Percentiles rank a stretch among this genome's conserved stretches.
phyloP scores from a whole-genome alignment of 1,140 invertebrate genomes.

The Lerema accius region DNA sequence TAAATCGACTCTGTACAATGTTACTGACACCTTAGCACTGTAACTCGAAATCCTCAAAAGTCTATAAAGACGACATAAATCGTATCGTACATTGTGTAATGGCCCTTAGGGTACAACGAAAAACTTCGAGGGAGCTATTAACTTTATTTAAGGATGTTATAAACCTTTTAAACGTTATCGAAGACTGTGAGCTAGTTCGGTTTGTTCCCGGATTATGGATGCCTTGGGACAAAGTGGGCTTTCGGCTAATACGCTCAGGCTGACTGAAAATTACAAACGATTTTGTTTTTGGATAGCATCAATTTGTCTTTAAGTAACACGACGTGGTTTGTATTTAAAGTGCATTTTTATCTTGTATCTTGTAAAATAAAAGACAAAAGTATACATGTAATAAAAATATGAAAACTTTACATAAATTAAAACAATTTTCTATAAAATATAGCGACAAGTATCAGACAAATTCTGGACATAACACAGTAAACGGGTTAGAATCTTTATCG shows the following conservation, averaged over 20 bases:
- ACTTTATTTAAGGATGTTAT: constrained; percentile 77
- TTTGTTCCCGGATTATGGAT: constrained; percentile 51
- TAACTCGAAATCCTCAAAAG: constrained; percentile 1
- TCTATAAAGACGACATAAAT: constrained; percentile 1
- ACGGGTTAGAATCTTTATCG: too few species aligned
- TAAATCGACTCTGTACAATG: not conserved
- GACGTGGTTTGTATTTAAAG: too few species aligned
- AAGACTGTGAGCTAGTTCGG: constrained; percentile 46
- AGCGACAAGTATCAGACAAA: too few species aligned
- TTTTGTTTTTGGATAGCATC: not conserved
- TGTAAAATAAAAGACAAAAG: too few species aligned
- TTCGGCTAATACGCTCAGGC: constrained; percentile 15
- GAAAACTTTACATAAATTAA: too few species aligned
- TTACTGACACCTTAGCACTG: not conserved
- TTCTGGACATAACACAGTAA: too few species aligned
- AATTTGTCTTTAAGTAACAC: not conserved
- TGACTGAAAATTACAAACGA: not conserved
- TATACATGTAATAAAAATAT: too few species aligned
- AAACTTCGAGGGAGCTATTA: constrained; percentile 40
- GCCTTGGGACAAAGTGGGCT: constrained; percentile 39
- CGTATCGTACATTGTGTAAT: not conserved
- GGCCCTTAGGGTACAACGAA: constrained; percentile 9
- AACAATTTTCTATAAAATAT: too few species aligned
- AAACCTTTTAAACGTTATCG: constrained; percentile 78
- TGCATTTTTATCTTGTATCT: too few species aligned